Evolutionary conservation across 2,113 vertebrate genomes (phyloP).

Genomic region (Rhabdornis inornatus): DNA sequence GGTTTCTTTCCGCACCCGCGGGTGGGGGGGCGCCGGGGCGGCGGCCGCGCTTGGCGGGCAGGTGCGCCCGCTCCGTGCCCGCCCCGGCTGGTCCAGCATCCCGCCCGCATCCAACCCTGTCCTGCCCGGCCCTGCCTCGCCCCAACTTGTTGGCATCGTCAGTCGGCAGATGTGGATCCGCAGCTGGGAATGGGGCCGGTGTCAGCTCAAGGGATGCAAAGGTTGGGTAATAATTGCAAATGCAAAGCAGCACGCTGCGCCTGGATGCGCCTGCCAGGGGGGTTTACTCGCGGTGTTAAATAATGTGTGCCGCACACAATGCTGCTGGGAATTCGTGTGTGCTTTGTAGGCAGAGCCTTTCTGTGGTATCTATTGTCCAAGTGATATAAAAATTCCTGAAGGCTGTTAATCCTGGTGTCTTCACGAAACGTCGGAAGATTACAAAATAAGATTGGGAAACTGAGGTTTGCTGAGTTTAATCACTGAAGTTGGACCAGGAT

Average conservation of each 20-base stretch:
- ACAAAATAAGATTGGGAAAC: not conserved
- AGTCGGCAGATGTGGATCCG: not conserved
- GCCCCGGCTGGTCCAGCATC: not conserved
- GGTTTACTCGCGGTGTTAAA: not conserved
- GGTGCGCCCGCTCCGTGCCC: not conserved
- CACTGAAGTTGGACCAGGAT: not conserved
- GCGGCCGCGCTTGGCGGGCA: not conserved
- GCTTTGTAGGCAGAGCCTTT: not conserved
- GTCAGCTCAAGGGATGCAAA: fast-evolving
- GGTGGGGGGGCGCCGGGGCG: not conserved
- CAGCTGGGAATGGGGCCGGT: not conserved
- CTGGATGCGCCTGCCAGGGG: not conserved
- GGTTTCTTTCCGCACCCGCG: not conserved
- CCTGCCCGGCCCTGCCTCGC: not conserved
- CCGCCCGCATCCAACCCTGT: not conserved
- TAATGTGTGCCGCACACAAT: not conserved
- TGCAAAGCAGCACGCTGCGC: not conserved
- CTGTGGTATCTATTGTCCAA: not conserved
- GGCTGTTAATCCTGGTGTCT: not conserved
- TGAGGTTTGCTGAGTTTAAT: not conserved
- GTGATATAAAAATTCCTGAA: not conserved
- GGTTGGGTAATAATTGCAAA: not conserved
- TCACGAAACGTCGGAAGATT: not conserved
- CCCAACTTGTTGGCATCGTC: not conserved
- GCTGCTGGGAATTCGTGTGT: fast-evolving